phyloP scores from a whole-genome alignment of 2,113 vertebrate genomes.

The Charina bottae region DNA sequence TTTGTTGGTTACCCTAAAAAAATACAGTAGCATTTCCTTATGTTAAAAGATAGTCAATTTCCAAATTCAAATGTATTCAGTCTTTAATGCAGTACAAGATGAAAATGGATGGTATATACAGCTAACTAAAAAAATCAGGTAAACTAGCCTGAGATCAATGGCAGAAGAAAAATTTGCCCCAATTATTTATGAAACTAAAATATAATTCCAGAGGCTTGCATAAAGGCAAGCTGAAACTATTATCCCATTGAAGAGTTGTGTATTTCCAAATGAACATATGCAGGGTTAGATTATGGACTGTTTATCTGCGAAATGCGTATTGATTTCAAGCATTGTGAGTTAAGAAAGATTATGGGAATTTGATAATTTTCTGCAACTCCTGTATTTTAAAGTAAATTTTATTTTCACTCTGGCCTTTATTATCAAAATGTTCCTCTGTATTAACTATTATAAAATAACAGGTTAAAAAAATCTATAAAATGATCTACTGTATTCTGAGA shows the following conservation, averaged over 20 bases:
- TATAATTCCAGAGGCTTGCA: background rate
- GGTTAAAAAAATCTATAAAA: background rate
- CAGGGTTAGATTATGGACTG: background rate
- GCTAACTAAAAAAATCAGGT: background rate
- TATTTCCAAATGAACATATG: background rate
- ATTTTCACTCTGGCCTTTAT: background rate
- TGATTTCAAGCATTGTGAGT: background rate
- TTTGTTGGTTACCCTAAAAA: background rate
- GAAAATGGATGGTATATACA: background rate
- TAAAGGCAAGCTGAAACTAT: background rate
- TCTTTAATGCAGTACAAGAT: background rate
- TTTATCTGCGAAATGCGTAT: background rate
- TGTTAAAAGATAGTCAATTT: slow-evolving; percentile 21
- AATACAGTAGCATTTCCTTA: background rate
- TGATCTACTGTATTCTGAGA: background rate
- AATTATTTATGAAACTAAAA: background rate
- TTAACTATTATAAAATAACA: background rate
- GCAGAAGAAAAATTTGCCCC: background rate
- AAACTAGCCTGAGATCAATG: background rate
- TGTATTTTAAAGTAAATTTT: background rate
- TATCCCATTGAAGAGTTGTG: background rate
- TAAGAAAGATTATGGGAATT: background rate
- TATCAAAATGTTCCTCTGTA: slow-evolving; percentile 8
- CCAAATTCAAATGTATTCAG: background rate
- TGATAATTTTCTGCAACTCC: background rate